Evolutionary conservation across 2,888 invertebrate genomes (phyloP), one percentile per base, ranked within the genome.

Genomic region (Ischnura elegans): DNA sequence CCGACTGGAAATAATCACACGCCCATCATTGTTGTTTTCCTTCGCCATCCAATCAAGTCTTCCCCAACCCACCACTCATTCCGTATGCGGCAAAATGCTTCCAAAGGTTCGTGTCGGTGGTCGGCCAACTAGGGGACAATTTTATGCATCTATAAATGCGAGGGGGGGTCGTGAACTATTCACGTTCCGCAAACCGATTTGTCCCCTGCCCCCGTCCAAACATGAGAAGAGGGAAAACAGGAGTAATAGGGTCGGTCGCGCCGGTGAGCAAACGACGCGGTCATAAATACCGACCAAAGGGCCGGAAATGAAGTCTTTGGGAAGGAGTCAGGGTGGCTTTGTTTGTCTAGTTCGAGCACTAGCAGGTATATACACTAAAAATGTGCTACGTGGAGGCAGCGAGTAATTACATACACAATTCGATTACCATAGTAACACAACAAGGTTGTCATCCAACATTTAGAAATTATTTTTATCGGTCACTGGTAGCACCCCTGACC

Each of bases 1-100:
- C 86, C 46, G n/a, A 45, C 86, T 86, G 43, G 86, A 86, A 86
- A 86, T 86, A 86, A 86, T 86, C 46, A 86, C 86, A 46, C 46
- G 51, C 51, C 19, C 51, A 10, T 10, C 13, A 8, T 8, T 19
- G 51, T 51, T 51, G 13, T 51, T 51, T 43, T 42, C 43, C n/a
- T 16, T n/a, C 6, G 0, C 46, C 25, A 25, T 13, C 46, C 13
- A 16, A 8, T 16, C 45, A 8, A 19, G 25, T 5, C 36, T 36
- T 76, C 76, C 36, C 76, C 36, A 36, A 10, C n/a, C 29, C 76
- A 36, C 61, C 61, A 21, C 25, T 42, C 42, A 13, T 85, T n/a
- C 85, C 42, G 42, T 13, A 85, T 85, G 42, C 85, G 43, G 42
- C 42, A 43, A 6, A 85, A n/a, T 25, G 42, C 42, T 43, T 29